Conservation (phyloP, 92 coral and sea anemone species). For the Palythoa caribaeorum region DNA sequence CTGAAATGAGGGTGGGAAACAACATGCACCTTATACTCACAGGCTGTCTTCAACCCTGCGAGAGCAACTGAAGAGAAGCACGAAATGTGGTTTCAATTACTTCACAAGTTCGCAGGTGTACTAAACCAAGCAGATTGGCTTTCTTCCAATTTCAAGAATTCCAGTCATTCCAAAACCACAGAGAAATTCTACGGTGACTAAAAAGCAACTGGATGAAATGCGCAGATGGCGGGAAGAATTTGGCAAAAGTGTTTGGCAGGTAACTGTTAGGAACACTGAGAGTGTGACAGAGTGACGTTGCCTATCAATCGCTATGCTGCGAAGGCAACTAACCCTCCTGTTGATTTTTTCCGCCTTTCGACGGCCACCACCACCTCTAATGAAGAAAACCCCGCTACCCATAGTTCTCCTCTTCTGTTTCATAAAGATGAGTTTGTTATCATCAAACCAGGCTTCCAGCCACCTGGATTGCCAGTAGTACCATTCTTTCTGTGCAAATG, state of each 20-base stretch:
- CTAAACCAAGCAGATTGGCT: constrained; percentile 46
- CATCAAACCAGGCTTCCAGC: constrained; percentile 40
- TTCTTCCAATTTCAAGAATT: constrained; percentile 42
- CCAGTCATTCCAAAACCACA: constrained; percentile 47
- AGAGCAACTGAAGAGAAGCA: constrained; percentile 51
- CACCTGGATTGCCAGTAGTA: constrained; percentile 23
- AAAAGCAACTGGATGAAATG: constrained; percentile 52
- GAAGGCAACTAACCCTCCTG: constrained; percentile 40
- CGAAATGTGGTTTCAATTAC: constrained; percentile 44
- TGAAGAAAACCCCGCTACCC: constrained; percentile 7
- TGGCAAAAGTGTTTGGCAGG: constrained; percentile 57
- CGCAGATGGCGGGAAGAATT: constrained; percentile 52
- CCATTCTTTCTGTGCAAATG: constrained; percentile 50
- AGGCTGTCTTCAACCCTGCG: constrained; percentile 52
- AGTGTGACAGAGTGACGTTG: constrained; percentile 11
- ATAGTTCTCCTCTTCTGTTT: constrained; percentile 20
- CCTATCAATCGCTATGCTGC: constrained; percentile 51
- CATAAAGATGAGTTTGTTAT: constrained; percentile 15
- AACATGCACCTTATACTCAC: constrained; percentile 39
- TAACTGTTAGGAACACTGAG: constrained; percentile 38
- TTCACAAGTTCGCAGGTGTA: constrained; percentile 40
- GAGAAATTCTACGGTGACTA: constrained; percentile 45
- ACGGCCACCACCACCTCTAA: constrained; percentile 16
- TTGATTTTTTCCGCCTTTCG: constrained; percentile 32
- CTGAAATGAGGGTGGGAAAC: constrained; percentile 44